Evolutionary conservation across 2,113 vertebrate genomes (phyloP).

Genomic region (Stegostoma tigrinum): DNA sequence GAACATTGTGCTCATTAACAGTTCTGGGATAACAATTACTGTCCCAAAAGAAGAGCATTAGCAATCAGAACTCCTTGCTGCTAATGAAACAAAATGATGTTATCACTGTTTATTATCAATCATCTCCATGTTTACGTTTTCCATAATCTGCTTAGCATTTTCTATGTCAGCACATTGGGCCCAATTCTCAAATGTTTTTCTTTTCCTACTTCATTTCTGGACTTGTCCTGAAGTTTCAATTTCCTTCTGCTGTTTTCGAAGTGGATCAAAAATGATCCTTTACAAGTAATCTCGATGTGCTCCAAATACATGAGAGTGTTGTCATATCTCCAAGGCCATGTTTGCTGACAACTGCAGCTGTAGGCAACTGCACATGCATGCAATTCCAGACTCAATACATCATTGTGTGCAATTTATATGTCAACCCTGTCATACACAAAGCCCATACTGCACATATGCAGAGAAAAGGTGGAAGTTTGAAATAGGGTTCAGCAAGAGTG

Average conservation of each 20-base stretch:
- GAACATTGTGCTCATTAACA: background rate
- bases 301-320: too few species aligned
- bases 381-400: too few species aligned
- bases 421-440: too few species aligned
- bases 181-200: background rate
- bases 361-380: too few species aligned
- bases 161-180: background rate
- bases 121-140: background rate
- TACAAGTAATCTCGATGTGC: background rate
- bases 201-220: background rate
- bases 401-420: too few species aligned
- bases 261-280: background rate
- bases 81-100: slow-evolving; percentile 24
- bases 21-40: background rate
- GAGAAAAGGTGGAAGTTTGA: too few species aligned
- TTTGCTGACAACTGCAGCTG: too few species aligned
- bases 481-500: too few species aligned
- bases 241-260: background rate
- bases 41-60: background rate
- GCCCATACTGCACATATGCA: too few species aligned
- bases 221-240: background rate
- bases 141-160: background rate
- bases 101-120: background rate
- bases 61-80: background rate
- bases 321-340: too few species aligned